These are phyloP conservation scores for Drusus annulatus DNA, from an alignment of 1,140 invertebrate genomes.

Conservation along the genomic window DNA sequence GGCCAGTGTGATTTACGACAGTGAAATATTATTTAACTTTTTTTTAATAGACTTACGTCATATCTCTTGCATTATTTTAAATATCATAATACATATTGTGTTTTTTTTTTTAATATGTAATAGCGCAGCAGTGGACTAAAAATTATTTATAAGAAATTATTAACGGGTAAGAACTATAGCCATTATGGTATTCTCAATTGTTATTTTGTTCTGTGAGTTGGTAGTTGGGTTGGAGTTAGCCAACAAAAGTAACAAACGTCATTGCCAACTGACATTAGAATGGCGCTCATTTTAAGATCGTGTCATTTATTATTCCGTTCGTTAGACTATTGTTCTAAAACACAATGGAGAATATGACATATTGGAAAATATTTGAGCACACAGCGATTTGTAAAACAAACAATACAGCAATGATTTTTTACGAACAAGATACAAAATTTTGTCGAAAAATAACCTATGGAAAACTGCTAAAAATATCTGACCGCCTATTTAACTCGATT, in stretches of 20 bases:
- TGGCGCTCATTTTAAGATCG: background rate
- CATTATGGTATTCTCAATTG: background rate
- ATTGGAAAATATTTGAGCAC: constrained; percentile 48
- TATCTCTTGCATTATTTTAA: no score
- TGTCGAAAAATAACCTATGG: constrained; percentile 44
- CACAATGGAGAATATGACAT: constrained; percentile 14
- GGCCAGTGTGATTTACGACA: no score
- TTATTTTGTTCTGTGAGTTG: background rate
- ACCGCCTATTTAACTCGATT: constrained; percentile 28
- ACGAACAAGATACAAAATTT: constrained; percentile 15
- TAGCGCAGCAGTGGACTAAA: no score
- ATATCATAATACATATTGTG: no score
- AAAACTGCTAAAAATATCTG: constrained; percentile 40
- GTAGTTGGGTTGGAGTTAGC: background rate
- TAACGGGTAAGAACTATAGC: background rate
- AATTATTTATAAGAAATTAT: no score
- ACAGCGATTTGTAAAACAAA: constrained; percentile 14
- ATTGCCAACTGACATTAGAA: background rate
- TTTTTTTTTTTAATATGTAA: no score
- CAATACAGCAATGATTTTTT: constrained; percentile 44
- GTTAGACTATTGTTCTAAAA: background rate
- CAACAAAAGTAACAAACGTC: constrained; percentile 14
- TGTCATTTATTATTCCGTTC: background rate
- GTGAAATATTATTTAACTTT: no score
- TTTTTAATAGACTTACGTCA: no score